A percentile compares a stretch with the other conserved stretches of the same genome.
Evolutionary conservation across 2,797 vertebrate genomes (phyloP).

Genomic region (Lepus townsendii): DNA sequence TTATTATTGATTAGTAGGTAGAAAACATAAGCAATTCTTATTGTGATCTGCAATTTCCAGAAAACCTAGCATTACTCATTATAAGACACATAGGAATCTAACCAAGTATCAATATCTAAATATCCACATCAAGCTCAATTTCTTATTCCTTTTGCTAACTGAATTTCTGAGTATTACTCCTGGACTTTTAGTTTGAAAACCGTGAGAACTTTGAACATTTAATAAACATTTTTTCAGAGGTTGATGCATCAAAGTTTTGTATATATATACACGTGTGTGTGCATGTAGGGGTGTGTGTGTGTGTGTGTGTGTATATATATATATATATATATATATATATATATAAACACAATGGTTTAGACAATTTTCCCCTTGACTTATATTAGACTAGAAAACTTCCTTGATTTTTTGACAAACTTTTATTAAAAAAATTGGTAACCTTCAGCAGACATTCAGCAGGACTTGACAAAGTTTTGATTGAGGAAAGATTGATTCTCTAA

Average conservation of each 20-base stretch:
- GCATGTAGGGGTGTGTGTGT: no score
- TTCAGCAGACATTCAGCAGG: slow-evolving; percentile 88
- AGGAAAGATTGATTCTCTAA: slow-evolving; percentile 90
- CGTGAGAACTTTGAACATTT: slow-evolving; percentile 36
- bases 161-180: background rate
- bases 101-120: background rate
- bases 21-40: background rate
- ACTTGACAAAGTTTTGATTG: slow-evolving; percentile 90
- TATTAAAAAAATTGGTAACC: slow-evolving; percentile 78
- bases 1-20: background rate
- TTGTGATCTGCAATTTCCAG: background rate
- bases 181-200: slow-evolving; percentile 48
- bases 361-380: slow-evolving; percentile 67
- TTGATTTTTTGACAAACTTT: slow-evolving; percentile 70
- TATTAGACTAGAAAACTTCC: slow-evolving; percentile 68
- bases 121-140: background rate
- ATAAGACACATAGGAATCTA: slow-evolving; percentile 3
- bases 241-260: slow-evolving; percentile 52
- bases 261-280: no score
- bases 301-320: no score
- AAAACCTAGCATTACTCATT: background rate
- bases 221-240: slow-evolving; percentile 61
- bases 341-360: background rate
- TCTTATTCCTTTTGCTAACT: background rate
- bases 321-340: no score